Conservation (phyloP, 2,797 vertebrate species). For the Xenentodon cancila region DNA sequence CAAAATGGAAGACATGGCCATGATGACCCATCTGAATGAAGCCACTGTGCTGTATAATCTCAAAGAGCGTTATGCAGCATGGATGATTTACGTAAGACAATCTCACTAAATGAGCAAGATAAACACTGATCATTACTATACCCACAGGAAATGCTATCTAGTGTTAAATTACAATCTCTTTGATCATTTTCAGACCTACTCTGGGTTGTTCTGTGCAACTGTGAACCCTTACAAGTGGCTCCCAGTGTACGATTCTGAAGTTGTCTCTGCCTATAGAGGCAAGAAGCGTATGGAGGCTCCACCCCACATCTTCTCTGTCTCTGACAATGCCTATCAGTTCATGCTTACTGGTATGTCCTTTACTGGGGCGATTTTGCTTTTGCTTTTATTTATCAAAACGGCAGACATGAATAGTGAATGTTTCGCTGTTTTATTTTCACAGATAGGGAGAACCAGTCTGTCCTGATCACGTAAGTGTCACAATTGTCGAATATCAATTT, state of each 20-base stretch:
- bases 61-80: conserved; percentile 94
- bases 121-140: neutral
- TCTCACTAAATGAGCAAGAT: neutral
- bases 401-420: neutral
- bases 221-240: conserved; percentile 90
- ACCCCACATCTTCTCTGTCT: conserved; percentile 94
- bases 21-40: conserved; percentile 81
- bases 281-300: conserved; percentile 91
- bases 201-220: conserved; percentile 78
- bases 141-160: neutral
- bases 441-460: conserved; percentile 90
- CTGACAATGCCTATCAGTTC: conserved; percentile 89
- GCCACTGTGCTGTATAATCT: conserved; percentile 91
- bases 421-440: conserved; percentile 40
- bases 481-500: neutral
- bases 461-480: conserved; percentile 87
- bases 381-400: neutral
- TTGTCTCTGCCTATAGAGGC: conserved; percentile 86
- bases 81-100: conserved; percentile 88
- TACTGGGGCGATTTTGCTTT: no score
- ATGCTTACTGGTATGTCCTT: conserved; percentile 74
- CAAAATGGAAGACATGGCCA: conserved; percentile 82
- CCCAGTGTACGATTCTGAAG: conserved; percentile 85
- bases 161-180: neutral
- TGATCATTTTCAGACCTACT: conserved; percentile 80